Evolutionary conservation across 1,140 invertebrate species (phyloP), one percentile per base, ranked within the genome.

Genomic region (Eurosta solidaginis): DNA sequence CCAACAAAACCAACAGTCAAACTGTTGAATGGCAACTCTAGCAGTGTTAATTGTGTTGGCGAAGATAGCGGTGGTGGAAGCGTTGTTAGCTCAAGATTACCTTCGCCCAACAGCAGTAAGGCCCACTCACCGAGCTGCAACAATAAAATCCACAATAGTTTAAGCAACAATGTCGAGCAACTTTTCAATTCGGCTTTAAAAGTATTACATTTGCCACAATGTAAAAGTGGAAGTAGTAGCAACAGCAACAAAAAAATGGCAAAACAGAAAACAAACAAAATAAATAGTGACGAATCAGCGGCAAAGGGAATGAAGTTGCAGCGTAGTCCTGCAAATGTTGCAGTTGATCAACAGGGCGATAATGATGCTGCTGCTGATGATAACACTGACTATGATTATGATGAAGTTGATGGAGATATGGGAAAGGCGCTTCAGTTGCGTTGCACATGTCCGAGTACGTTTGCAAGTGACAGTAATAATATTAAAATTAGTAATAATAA

Each of bases 31-130:
- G 33, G 59, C n/a, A 40, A 20, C 9, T 40, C n/a, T 20, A 17
- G 10, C n/a, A 29, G 17, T 68, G 33, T 12, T 40, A 14, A 33
- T 68, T 25, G 14, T 12, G 27, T 33, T 44, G 45, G n/a, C n/a
- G n/a, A 20, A 20, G 40, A 20, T 20, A 17, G 10, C n/a, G 27
- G 17, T 68, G 33, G 14, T 40, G 12, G 59, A 40, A 29, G 14
- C 14, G 27, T 33, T 44, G 45, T 81, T 73, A 54, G 74, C 14
- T 78, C 80, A 27, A 78, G 74, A n/a, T n/a, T n/a, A 17, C 27
- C 0, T n/a, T 27, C 29, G 3, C 29, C 54, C 2, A 59, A 0
- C 52, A 29, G 6, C 3, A 33, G 25, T 9, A 14, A 1, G 10
- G 25, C 1, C 4, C 17, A 9, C 33, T n/a, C n/a, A n/a, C n/a